phyloP scores from a whole-genome alignment of 2,797 vertebrate genomes.

The Pseudochirops cupreus region DNA sequence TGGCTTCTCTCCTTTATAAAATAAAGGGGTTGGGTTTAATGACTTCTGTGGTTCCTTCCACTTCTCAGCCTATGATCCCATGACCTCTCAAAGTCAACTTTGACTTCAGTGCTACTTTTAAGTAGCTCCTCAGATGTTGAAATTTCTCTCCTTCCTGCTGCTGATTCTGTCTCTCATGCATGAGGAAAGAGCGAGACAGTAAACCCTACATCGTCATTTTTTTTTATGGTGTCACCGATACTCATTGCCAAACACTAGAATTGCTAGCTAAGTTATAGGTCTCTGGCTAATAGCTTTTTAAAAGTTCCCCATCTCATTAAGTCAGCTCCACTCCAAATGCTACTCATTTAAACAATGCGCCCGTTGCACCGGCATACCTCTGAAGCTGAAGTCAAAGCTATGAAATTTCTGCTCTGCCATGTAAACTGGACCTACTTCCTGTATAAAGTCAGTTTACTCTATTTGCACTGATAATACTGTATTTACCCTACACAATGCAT shows the following conservation, averaged over 20 bases:
- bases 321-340: background rate
- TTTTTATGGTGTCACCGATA: background rate
- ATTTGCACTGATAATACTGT: background rate
- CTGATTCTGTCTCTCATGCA: no score
- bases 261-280: background rate
- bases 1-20: background rate
- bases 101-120: background rate
- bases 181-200: background rate
- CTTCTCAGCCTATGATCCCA: background rate
- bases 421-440: background rate
- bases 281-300: background rate
- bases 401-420: background rate
- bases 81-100: background rate
- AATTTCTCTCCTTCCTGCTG: background rate
- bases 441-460: background rate
- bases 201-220: background rate
- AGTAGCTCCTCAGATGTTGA: background rate
- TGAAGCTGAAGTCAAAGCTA: background rate
- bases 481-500: background rate
- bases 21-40: background rate
- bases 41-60: background rate
- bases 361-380: background rate
- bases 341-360: background rate
- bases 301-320: background rate
- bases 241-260: background rate